Base-by-base conservation (phyloP, 2,888 invertebrate species). In the Acleris cristana region DNA sequence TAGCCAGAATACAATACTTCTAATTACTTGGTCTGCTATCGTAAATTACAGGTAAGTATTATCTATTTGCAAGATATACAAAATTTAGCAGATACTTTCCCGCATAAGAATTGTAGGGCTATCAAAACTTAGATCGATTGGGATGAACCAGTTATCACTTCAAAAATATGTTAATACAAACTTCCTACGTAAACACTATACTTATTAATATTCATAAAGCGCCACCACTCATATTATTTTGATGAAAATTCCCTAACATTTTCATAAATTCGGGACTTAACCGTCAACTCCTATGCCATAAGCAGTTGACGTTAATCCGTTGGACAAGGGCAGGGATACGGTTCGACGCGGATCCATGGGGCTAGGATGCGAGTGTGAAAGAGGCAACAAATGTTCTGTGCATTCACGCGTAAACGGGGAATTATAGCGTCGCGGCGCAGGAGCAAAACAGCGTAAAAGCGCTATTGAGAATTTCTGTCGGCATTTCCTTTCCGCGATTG, bases 341-440 rank as follows among this genome's bases (percentile, higher is more conserved):
- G 77, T 76, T 79, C 80, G 79, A 83, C 86, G 83, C 85, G 86
- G 82, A 87, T 85, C 85, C 83, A 82, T 79, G 83, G 74, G 81
- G 78, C 71, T 76, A 79, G 72, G 71, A 76, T 73, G 74, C 79
- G 80, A 78, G 91, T 84, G 88, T 78, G 88, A 91, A 83, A 78
- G 88, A 81, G 92, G 90, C 83, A 81, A 85, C 89, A 85, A 87
- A 91, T 88, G 82, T 88, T 91, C 83, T 88, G 90, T 86, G 87
- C 85, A 90, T 80, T 89, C 90, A 90, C 87, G 90, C 91, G 89
- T 90, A 85, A 91, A 88, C 81, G 82, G 82, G 85, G 87, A 88
- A 88, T 90, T 90, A 88, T 88, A 83, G 86, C 83, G 82, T 76
- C 74, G 74, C 73, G 73, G 70, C 64, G 72, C 68, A 75, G 78